These are phyloP conservation scores for Gari tellinella DNA, from an alignment of 2,888 invertebrate species.

Conservation along the genomic window DNA sequence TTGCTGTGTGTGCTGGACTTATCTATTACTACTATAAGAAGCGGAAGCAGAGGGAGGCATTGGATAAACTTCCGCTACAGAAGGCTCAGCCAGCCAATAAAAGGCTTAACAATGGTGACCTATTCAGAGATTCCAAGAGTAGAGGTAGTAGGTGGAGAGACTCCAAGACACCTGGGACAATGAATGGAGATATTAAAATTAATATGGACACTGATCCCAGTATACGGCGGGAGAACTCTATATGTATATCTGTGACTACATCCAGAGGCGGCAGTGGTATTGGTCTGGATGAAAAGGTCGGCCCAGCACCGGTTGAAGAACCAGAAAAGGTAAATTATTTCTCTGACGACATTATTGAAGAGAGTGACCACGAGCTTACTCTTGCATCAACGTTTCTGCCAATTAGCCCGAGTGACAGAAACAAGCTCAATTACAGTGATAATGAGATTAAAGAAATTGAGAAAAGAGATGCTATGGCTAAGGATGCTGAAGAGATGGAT, in stretches of 20 bases:
- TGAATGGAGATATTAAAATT: constrained; percentile 51
- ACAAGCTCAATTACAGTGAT: constrained; percentile 51
- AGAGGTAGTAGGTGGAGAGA: constrained; percentile 12
- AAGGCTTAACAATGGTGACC: constrained; percentile 44
- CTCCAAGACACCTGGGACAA: constrained; percentile 33
- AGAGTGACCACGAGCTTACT: constrained; percentile 42
- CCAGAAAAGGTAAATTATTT: constrained; percentile 56
- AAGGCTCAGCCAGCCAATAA: constrained; percentile 54
- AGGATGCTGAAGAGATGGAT: constrained; percentile 28
- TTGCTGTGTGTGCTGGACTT: constrained; percentile 36
- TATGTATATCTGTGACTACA: constrained; percentile 45
- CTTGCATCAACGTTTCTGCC: constrained; percentile 60
- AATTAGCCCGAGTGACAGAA: constrained; percentile 42
- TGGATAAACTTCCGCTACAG: constrained; percentile 42
- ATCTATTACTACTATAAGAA: constrained; percentile 58
- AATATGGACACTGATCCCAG: constrained; percentile 36
- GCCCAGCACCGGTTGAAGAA: constrained; percentile 53
- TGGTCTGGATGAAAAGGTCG: constrained; percentile 18
- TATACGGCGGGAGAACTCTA: constrained; percentile 57
- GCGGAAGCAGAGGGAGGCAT: constrained; percentile 37
- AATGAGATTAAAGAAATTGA: constrained; percentile 49
- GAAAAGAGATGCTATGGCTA: constrained; percentile 22
- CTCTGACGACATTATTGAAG: constrained; percentile 40
- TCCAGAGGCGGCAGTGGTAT: constrained; percentile 49
- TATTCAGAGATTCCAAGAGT: constrained; percentile 33